Conservation (phyloP, 2,888 invertebrate genomes). For the Linnaemya vulpina region DNA sequence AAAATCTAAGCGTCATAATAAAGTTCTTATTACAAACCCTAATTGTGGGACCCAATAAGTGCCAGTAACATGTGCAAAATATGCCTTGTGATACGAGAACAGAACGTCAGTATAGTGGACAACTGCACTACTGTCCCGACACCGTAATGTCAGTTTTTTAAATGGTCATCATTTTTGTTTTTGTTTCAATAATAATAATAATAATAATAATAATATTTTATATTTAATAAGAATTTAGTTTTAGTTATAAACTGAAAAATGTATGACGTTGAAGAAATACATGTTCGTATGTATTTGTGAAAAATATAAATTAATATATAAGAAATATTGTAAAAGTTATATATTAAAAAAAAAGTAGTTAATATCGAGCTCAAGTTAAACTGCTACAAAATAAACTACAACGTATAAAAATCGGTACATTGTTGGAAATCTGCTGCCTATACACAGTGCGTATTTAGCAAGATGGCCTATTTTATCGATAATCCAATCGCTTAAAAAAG, state of each 20-base stretch:
- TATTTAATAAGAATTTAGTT: conserved; percentile 13
- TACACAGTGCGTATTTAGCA: too few relatives aligned
- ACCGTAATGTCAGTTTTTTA: background rate
- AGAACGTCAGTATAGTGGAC: background rate
- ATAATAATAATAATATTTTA: conserved; percentile 3
- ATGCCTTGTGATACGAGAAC: background rate
- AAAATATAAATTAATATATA: background rate
- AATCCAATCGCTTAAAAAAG: too few relatives aligned
- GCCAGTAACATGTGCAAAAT: background rate
- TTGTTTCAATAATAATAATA: background rate
- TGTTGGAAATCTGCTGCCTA: too few relatives aligned
- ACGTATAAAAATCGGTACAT: too few relatives aligned
- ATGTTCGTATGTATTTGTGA: background rate
- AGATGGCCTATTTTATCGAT: too few relatives aligned
- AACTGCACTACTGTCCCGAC: background rate
- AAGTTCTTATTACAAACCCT: background rate
- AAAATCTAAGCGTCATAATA: too few relatives aligned
- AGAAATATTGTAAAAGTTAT: background rate
- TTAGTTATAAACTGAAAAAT: conserved; percentile 14
- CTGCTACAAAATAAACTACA: background rate
- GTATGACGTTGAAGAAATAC: conserved; percentile 45
- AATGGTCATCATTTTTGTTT: background rate
- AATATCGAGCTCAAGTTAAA: conserved; percentile 6
- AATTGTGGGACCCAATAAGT: background rate
- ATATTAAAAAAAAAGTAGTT: background rate